Evolutionary conservation across 2,888 invertebrate genomes (phyloP).

Genomic region (Brenthis hecate): DNA sequence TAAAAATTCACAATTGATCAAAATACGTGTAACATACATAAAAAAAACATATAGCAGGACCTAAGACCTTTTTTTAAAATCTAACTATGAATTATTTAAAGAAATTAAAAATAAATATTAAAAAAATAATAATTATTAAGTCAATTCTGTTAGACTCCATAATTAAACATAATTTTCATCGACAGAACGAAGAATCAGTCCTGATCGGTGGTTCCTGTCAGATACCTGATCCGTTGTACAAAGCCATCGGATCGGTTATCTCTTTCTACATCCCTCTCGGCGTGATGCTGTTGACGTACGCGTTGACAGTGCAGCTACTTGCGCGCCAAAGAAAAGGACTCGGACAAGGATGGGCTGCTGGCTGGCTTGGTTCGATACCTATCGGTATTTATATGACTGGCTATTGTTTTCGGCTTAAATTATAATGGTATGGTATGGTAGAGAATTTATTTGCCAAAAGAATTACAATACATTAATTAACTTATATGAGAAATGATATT

Average conservation of each 20-base stretch:
- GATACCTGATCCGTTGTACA: conserved; percentile 93
- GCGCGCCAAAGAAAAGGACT: conserved; percentile 90
- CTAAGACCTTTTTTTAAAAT: no score
- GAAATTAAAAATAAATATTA: no score
- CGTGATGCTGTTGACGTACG: conserved; percentile 98
- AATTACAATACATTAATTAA: no score
- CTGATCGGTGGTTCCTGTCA: conserved; percentile 92
- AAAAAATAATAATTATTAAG: not conserved
- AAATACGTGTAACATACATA: no score
- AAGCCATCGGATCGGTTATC: conserved; percentile 95
- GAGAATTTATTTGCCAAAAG: no score
- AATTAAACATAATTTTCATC: not conserved
- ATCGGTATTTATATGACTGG: conserved; percentile 69
- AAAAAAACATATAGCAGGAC: no score
- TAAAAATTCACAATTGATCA: no score
- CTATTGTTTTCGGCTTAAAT: conserved; percentile 1
- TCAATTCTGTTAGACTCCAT: not conserved
- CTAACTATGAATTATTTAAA: no score
- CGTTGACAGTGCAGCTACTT: conserved; percentile 93
- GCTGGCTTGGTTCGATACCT: conserved; percentile 86
- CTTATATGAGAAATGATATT: no score
- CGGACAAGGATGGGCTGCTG: conserved; percentile 87
- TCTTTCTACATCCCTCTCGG: conserved; percentile 97
- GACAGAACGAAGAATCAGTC: conserved; percentile 91
- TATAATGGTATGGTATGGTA: no score